Evolutionary conservation across 2,797 vertebrate species (phyloP).

Genomic region (Typhlichthys subterraneus): DNA sequence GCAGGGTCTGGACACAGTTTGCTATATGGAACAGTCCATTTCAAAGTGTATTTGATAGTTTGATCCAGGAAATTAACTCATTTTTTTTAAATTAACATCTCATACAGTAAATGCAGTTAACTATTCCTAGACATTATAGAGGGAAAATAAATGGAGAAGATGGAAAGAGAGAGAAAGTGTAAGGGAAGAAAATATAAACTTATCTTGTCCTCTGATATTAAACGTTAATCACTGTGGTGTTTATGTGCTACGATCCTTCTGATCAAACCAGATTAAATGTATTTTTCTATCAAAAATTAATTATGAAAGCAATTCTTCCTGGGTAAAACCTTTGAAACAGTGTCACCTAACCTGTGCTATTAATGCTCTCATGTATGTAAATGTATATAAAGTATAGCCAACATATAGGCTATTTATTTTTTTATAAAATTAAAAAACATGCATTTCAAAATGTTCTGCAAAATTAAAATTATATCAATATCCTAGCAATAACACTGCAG

Average conservation of each 20-base stretch:
- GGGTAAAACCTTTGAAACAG: constrained; percentile 4
- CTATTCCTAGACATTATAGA: constrained; percentile 21
- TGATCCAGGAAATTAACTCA: constrained; percentile 20
- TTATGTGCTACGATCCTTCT: constrained; percentile 19
- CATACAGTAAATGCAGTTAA: constrained; percentile 15
- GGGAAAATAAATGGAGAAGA: background rate
- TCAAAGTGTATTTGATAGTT: constrained; percentile 44
- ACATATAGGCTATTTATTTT: too few species aligned
- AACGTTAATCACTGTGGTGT: constrained; percentile 16
- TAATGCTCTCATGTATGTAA: background rate
- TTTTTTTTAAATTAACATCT: too few species aligned
- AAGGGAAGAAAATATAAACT: background rate
- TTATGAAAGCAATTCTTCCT: constrained; percentile 20
- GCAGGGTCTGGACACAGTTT: constrained; percentile 17
- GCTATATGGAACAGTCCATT: constrained; percentile 28
- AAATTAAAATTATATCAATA: too few species aligned
- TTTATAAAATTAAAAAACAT: too few species aligned
- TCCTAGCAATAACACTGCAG: too few species aligned
- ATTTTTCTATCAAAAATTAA: constrained; percentile 20
- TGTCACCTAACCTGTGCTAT: background rate
- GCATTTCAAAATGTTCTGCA: too few species aligned
- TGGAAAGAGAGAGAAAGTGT: background rate
- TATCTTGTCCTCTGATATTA: constrained; percentile 10
- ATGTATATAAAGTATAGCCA: background rate
- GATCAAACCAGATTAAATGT: constrained; percentile 30